Evolutionary conservation across 92 coral and sea anemone species (phyloP), one percentile per base, ranked within the genome.

Genomic region (Parazoanthus darwini): DNA sequence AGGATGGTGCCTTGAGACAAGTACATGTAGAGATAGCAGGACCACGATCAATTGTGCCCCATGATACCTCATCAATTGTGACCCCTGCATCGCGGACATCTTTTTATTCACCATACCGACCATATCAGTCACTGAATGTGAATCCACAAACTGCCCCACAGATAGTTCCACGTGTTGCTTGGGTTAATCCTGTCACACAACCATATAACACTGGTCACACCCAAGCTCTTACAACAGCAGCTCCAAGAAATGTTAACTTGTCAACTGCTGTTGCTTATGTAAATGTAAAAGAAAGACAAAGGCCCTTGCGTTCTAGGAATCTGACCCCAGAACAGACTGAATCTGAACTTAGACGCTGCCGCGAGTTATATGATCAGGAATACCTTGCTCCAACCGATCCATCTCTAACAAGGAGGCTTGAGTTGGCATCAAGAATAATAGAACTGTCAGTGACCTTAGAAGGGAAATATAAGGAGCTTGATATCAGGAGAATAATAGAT

Each of bases 401-500:
- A 1, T 75, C 91, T 1, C 73, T 74, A 15, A 74, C 65, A 22
- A 85, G 39, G 43, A 87, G 92, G 58, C 82, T 92, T 76, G 88
- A 89, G 36, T 43, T 86, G 54, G 91, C 94, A 46, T 58, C 76
- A 0, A 48, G 43, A 0, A 56, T 92, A 33, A 74, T 92, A 54
- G 48, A 66, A 50, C 36, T 84, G 16, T 89, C 90, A 68, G 86
- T 68, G 29, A 54, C 67, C 35, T 79, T 93, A 36, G 91, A 87
- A 37, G 46, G 63, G 37, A 97, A 95, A 89, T 97, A 97, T 85
- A 56, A 88, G 50, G 88, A 94, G 44, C 95, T 97, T 82, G 88
- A 94, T 65, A 86, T 92, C n/a, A 74, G 74, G 77, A 38, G 79
- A 67, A 74, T 97, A 74, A 38, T 95, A 82, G 92, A 95, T 2